A percentile compares a stretch with the other conserved stretches of the same genome.
phyloP scores from a whole-genome alignment of 92 coral and sea anemone genomes.

The Ricordea florida region DNA sequence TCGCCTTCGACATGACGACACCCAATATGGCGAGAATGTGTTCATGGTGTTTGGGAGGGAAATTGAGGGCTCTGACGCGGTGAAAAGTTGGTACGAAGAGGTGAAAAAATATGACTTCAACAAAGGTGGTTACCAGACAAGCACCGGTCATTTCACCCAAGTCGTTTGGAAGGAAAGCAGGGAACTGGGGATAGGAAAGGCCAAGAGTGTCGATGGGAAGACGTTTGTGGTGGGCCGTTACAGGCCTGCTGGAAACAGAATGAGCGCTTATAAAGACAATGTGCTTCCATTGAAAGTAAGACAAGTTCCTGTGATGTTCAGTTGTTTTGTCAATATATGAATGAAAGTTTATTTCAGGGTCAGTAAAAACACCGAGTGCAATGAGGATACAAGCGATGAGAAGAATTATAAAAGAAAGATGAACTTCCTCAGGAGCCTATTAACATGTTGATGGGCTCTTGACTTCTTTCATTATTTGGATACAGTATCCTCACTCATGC shows the following conservation, averaged over 20 bases:
- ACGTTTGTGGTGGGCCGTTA: constrained; percentile 91
- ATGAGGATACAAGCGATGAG: too few relatives aligned
- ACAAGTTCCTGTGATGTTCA: too few relatives aligned
- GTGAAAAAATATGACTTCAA: constrained; percentile 65
- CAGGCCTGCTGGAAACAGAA: constrained; percentile 88
- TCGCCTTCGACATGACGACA: constrained; percentile 77
- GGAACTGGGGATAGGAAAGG: constrained; percentile 85
- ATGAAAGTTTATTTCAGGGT: too few relatives aligned
- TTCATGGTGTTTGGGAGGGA: constrained; percentile 73
- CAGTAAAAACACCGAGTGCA: too few relatives aligned
- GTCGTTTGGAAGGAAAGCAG: constrained; percentile 82
- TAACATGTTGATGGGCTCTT: too few relatives aligned
- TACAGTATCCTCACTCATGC: too few relatives aligned
- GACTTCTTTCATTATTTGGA: too few relatives aligned
- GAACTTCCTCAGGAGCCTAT: too few relatives aligned
- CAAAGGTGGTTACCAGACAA: constrained; percentile 73
- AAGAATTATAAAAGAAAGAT: too few relatives aligned
- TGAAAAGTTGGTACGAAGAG: constrained; percentile 92
- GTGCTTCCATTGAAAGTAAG: constrained; percentile 69
- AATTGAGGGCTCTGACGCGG: constrained; percentile 68
- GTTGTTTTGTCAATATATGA: too few relatives aligned
- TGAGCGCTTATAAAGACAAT: constrained; percentile 81
- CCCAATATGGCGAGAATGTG: constrained; percentile 88
- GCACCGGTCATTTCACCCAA: constrained; percentile 93
- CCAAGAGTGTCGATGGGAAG: constrained; percentile 80